A percentile compares a stretch with the other conserved stretches of the same genome.
Conservation (phyloP, 2,888 invertebrate species). For the Troides oblongomaculatus region DNA sequence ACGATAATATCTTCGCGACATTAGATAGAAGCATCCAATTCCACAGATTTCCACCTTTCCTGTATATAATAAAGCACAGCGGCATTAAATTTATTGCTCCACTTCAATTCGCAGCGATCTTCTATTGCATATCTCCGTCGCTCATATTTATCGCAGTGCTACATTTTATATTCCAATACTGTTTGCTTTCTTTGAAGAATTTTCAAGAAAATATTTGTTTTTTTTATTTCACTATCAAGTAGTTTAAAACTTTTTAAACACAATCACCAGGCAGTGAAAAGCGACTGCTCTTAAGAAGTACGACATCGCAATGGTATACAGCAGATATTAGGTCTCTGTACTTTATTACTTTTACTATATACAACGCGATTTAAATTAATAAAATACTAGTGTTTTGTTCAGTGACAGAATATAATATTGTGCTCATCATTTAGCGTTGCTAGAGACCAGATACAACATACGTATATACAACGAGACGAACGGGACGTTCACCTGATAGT, state of each 20-base stretch:
- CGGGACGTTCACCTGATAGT: no score
- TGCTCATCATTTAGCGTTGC: background rate
- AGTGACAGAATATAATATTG: background rate
- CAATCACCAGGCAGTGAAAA: no score
- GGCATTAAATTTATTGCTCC: conserved; percentile 41
- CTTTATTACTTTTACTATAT: no score
- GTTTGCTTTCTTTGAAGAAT: background rate
- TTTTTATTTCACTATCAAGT: no score
- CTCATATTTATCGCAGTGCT: conserved; percentile 37
- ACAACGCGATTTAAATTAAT: no score
- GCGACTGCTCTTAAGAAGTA: no score
- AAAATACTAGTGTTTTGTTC: no score
- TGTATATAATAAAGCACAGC: conserved; percentile 37
- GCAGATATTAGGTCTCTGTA: no score
- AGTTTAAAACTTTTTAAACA: no score
- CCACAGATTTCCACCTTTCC: conserved; percentile 36
- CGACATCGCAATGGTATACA: no score
- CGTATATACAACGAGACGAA: no score
- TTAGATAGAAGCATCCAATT: conserved; percentile 36
- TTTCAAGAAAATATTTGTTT: background rate
- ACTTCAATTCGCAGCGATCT: conserved; percentile 39
- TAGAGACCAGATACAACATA: no score
- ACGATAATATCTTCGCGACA: conserved; percentile 15
- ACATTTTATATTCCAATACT: conserved; percentile 37
- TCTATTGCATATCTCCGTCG: conserved; percentile 39